Evolutionary conservation across 2,797 vertebrate species (phyloP).

Genomic region (Neosilurus mollespiculum): DNA sequence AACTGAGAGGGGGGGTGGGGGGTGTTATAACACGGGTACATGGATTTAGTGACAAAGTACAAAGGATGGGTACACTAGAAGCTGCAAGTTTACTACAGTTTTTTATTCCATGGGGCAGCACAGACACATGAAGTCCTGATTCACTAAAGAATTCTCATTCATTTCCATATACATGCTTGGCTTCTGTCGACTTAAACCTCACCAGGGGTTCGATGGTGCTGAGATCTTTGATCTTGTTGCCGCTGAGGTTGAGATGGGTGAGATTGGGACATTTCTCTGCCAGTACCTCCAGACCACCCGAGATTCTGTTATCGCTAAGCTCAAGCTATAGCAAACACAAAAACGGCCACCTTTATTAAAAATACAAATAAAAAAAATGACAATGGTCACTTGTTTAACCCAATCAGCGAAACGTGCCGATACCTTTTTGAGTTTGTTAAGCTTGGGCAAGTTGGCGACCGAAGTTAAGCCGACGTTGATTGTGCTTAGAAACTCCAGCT

Average conservation of each 20-base stretch:
- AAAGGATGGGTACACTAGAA: background rate
- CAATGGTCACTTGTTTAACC: background rate
- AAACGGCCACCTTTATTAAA: background rate
- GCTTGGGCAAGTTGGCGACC: slow-evolving; percentile 93
- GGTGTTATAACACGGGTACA: background rate
- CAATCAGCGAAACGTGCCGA: background rate
- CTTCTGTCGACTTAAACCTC: slow-evolving; percentile 59
- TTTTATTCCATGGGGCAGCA: background rate
- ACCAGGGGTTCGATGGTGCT: slow-evolving; percentile 99
- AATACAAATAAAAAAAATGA: background rate
- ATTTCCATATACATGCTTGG: background rate
- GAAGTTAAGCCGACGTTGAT: slow-evolving; percentile 95
- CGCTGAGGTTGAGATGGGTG: slow-evolving; percentile 98
- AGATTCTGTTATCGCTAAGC: slow-evolving; percentile 99
- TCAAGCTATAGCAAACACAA: slow-evolving; percentile 78
- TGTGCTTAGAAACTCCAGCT: slow-evolving; percentile 98
- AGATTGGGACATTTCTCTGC: slow-evolving; percentile 97
- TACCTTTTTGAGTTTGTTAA: slow-evolving; percentile 99
- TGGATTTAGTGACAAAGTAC: background rate
- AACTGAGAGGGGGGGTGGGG: background rate
- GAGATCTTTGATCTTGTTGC: slow-evolving; percentile 99
- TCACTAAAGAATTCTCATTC: background rate
- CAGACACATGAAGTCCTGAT: background rate
- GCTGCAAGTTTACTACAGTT: background rate
- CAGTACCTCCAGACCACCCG: slow-evolving; percentile 96